These are phyloP conservation scores for Allygus modestus DNA, from an alignment of 2,888 invertebrate genomes.

Conservation along the genomic window DNA sequence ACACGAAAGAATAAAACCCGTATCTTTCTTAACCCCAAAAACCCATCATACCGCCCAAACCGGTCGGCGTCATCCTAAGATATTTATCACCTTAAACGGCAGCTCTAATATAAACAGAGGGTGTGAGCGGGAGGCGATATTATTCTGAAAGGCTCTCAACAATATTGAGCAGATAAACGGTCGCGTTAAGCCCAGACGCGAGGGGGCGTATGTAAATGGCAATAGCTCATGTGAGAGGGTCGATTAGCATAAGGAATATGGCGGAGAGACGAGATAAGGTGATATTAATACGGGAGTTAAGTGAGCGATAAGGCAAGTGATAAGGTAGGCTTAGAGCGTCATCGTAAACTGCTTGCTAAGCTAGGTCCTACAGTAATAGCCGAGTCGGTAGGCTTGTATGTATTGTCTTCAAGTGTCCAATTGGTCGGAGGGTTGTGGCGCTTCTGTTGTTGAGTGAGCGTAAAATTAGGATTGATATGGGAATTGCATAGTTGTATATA, in stretches of 20 bases:
- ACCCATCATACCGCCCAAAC: constrained; percentile 8
- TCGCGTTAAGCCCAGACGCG: constrained; percentile 15
- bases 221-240: constrained; percentile 43
- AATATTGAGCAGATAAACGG: constrained; percentile 55
- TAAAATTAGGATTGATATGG: too few relatives aligned
- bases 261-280: constrained; percentile 48
- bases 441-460: too few relatives aligned
- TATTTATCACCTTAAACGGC: constrained; percentile 58
- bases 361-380: constrained; percentile 6
- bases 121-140: constrained; percentile 37
- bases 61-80: constrained; percentile 15
- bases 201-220: constrained; percentile 51
- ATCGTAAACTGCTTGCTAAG: constrained; percentile 22
- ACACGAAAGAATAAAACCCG: too few relatives aligned
- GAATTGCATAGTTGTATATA: too few relatives aligned
- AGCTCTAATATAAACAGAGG: constrained; percentile 52
- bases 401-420: constrained; percentile 13
- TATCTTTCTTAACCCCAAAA: not conserved
- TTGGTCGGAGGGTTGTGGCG: not conserved
- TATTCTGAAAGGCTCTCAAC: constrained; percentile 54
- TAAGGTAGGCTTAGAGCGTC: constrained; percentile 51
- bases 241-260: constrained; percentile 56
- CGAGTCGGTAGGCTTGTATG: not conserved
- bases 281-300: constrained; percentile 65
- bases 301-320: constrained; percentile 62